Evolutionary conservation across 2,797 vertebrate genomes (phyloP), one percentile per base, ranked within the genome.

Genomic region (Aplochiton taeniatus): DNA sequence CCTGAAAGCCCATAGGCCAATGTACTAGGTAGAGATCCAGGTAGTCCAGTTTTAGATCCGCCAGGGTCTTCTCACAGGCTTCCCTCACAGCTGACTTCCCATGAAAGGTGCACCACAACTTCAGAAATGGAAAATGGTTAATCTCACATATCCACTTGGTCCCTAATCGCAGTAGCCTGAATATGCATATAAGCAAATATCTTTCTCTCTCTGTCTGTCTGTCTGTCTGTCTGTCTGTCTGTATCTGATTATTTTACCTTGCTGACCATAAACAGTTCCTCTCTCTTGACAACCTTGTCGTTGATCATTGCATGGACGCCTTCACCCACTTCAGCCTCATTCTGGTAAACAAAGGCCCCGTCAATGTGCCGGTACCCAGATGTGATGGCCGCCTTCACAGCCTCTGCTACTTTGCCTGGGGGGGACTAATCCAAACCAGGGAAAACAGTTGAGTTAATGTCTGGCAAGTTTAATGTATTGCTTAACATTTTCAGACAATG

Each of bases 1-100:
- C 95, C 95, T 96, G 93, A n/a, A 90, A 85, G 14, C 95, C 94
- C 0, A 93, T 55, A 0, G 95, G 95, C 88, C 87, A 93, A 67
- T 98, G 96, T 52, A 97, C 88, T 19, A 97, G 92, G 74, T 96
- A 98, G 44, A 98, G 93, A 69, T 98, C 94, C 89, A 98, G 19
- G 73, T 94, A 95, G 83, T 95, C 94, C 78, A 97, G 77, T 55
- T 93, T 93, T 64, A 97, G 82, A 70, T 86, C 90, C 0, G 68
- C 70, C 7, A 96, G 92, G 0, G 93, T 94, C 78, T 93, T 94
- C 87, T 95, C 91, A 75, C 91, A 95, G 12, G 87, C 92, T 61
- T 69, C 86, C 58, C 92, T 95, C 77, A 96, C 95, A 84, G 93
- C 56, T 53, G 82, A 79, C 46, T 93, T 95, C 0, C 93, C 80